These are phyloP conservation scores for Oscheius sp. DNA, from an alignment of 2,888 invertebrate species.

Conservation along the genomic window DNA sequence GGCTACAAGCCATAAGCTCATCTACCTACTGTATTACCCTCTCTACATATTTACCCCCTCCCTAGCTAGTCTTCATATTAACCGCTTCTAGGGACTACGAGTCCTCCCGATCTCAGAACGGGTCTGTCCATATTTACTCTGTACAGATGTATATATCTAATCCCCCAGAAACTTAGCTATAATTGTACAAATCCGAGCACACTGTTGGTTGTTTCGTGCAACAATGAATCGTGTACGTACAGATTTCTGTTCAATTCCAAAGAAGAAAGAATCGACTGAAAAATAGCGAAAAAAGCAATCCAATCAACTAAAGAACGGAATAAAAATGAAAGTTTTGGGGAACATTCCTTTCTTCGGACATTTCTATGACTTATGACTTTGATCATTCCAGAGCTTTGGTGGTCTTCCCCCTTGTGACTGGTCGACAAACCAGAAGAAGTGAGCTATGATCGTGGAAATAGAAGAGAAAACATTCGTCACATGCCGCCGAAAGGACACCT, in stretches of 20 bases:
- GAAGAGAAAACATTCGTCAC: constrained; percentile 26
- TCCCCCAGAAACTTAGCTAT: too few species aligned
- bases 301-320: too few species aligned
- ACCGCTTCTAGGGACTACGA: constrained; percentile 22
- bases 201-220: constrained; percentile 26
- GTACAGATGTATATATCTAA: constrained; percentile 16
- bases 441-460: constrained; percentile 12
- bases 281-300: background rate
- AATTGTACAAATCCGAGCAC: constrained; percentile 23
- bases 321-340: too few species aligned
- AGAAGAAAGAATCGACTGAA: background rate
- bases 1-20: constrained; percentile 24
- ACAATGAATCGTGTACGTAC: constrained; percentile 14
- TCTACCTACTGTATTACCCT: too few species aligned
- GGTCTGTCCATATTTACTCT: constrained; percentile 14
- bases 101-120: constrained; percentile 24
- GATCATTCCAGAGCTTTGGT: too few species aligned
- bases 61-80: constrained; percentile 24
- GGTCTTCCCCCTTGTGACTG: too few species aligned
- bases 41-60: background rate
- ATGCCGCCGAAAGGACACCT: constrained; percentile 9
- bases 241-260: background rate
- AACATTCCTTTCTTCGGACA: too few species aligned
- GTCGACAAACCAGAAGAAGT: background rate
- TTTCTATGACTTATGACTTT: too few species aligned